Conservation (phyloP, 2,113 vertebrate species). For the Cyprinodon brontotheroides region DNA sequence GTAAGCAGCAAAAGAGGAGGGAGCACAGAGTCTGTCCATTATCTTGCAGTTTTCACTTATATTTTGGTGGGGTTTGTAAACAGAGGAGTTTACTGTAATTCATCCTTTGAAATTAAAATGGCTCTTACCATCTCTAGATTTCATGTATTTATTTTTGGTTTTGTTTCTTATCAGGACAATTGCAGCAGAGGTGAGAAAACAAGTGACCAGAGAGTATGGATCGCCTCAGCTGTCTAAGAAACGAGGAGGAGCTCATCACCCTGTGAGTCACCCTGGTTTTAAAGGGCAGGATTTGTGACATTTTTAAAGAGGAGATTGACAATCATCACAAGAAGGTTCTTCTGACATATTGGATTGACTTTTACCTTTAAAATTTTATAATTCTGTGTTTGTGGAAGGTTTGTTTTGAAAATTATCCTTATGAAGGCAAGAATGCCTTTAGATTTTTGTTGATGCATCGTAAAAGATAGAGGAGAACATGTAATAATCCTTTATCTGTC, state of each 20-base stretch:
- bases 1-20: no score
- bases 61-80: no score
- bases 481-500: background rate
- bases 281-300: conserved; percentile 8
- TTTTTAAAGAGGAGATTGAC: conserved; percentile 21
- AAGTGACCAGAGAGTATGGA: conserved; percentile 88
- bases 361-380: background rate
- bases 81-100: background rate
- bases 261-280: conserved; percentile 78
- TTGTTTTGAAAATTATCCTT: conserved; percentile 15
- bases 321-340: background rate
- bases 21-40: no score
- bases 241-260: conserved; percentile 78
- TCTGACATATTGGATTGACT: conserved; percentile 13
- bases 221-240: conserved; percentile 89
- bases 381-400: background rate
- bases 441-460: background rate
- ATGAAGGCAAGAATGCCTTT: background rate
- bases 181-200: conserved; percentile 90
- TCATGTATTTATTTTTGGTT: background rate
- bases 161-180: conserved; percentile 79
- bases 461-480: background rate
- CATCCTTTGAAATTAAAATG: background rate
- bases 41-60: no score
- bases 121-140: background rate